phyloP scores from a whole-genome alignment of 2,797 vertebrate species.

The Margarornis squamiger region DNA sequence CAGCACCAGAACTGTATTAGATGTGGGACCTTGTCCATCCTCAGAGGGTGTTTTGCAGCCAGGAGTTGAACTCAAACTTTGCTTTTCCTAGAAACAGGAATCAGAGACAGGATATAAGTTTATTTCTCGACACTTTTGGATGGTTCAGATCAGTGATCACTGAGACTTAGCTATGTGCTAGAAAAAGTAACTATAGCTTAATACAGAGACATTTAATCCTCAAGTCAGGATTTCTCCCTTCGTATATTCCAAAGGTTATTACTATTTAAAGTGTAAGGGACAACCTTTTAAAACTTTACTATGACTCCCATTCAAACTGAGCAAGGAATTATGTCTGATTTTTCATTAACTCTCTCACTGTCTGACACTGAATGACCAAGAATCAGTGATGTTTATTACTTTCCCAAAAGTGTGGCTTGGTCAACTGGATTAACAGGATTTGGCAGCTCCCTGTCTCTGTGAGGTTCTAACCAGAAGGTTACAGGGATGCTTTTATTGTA shows the following conservation, averaged over 20 bases:
- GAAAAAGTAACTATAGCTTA: neutral
- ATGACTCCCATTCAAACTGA: neutral
- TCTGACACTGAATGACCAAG: neutral
- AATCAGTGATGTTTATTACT: neutral
- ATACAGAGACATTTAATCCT: neutral
- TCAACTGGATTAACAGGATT: neutral
- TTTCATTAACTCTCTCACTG: neutral
- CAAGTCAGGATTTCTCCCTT: neutral
- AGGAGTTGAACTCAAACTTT: neutral
- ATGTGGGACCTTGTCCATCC: neutral
- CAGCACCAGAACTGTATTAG: neutral
- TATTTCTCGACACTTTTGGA: neutral
- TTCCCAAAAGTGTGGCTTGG: neutral
- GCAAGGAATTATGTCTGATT: neutral
- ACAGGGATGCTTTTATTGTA: neutral
- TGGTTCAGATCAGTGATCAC: neutral
- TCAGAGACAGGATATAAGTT: neutral
- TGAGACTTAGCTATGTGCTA: neutral
- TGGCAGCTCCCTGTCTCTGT: neutral
- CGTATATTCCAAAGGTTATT: neutral
- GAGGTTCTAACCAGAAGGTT: neutral
- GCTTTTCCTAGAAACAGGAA: slow-evolving; percentile 62
- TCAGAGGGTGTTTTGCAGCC: neutral
- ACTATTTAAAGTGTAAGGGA: neutral
- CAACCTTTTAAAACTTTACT: neutral